These are phyloP conservation scores for Sebastiscus tertius DNA, from an alignment of 2,797 vertebrate species.

Conservation along the genomic window DNA sequence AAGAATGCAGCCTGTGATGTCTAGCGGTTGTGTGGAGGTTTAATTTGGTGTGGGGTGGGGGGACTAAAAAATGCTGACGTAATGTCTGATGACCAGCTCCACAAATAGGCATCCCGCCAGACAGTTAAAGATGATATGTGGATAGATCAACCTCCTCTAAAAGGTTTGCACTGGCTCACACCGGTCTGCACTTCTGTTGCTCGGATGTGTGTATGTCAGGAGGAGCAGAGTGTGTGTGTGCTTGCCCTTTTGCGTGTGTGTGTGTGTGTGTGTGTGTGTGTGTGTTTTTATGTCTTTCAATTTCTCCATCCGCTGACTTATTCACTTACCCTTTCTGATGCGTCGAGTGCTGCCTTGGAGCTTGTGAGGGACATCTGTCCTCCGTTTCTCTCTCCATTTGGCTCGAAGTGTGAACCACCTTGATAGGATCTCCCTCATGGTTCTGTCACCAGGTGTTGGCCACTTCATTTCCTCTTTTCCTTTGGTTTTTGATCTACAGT, in stretches of 20 bases:
- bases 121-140: constrained; percentile 60
- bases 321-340: constrained; percentile 9
- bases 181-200: constrained; percentile 14
- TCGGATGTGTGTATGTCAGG: constrained; percentile 46
- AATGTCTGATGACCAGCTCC: constrained; percentile 58
- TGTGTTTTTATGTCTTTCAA: constrained; percentile 9
- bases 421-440: neutral
- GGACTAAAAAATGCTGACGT: constrained; percentile 48
- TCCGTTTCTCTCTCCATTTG: constrained; percentile 1
- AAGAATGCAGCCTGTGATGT: constrained; percentile 30
- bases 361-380: neutral
- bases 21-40: constrained; percentile 15
- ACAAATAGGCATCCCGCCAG: constrained; percentile 39
- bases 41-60: constrained; percentile 10
- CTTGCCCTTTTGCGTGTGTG: constrained; percentile 5
- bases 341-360: neutral
- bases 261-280: neutral
- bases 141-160: constrained; percentile 32
- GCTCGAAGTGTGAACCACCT: constrained; percentile 12
- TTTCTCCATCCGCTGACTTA: neutral
- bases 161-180: constrained; percentile 30
- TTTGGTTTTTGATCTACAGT: neutral
- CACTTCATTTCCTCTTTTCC: neutral
- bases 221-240: neutral
- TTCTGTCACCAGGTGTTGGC: neutral